Base-by-base conservation (phyloP, 2,888 invertebrate genomes). In the Ariolimax columbianus region DNA sequence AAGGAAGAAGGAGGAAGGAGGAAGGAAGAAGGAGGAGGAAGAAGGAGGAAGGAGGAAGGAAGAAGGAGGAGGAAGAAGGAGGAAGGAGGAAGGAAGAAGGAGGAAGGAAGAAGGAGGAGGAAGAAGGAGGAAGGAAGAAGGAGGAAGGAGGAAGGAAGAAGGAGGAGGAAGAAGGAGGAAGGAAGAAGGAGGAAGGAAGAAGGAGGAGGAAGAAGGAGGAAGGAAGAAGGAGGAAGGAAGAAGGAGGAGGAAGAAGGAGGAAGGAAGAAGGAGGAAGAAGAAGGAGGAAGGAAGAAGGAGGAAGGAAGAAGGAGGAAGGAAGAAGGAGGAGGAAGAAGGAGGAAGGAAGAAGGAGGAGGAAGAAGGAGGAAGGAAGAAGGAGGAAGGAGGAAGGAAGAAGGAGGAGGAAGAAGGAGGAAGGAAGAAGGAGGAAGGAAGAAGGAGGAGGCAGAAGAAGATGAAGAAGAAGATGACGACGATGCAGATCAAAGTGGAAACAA, bases 111-210 rank as follows among this genome's bases (percentile, higher is more conserved):
- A 59, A 75, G 36, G 47, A 66, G 66, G 43, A 26, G 43, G 68
- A 70, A 70, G 40, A n/a, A 47, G 81, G 43, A 43, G 43, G 47
- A 81, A 72, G 72, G 55, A 51, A 73, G 72, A 72, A 81, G 33
- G 70, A 33, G 43, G 51, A 47, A 40, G 66, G 66, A 40, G 70
- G 51, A 47, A 36, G 36, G 43, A 70, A 72, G 43, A 51, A 51
- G 59, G 82, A 75, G 38, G 75, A 75, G 59, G 82, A 73, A 30
- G 59, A 33, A 14, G 82, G n/a, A 30, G n/a, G 30, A n/a, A 43
- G 30, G 14, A 14, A 51, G 17, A 55, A 77, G 11, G 36, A 36
- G 19, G 77, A 77, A 23, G 26, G 30, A 40, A 40, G 40, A n/a
- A 30, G 30, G 19, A 40, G 40, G 19, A 30, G 30, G 19, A 40